These are phyloP conservation scores for Mionectes macconnelli DNA, from an alignment of 2,113 vertebrate genomes.

Conservation along the genomic window DNA sequence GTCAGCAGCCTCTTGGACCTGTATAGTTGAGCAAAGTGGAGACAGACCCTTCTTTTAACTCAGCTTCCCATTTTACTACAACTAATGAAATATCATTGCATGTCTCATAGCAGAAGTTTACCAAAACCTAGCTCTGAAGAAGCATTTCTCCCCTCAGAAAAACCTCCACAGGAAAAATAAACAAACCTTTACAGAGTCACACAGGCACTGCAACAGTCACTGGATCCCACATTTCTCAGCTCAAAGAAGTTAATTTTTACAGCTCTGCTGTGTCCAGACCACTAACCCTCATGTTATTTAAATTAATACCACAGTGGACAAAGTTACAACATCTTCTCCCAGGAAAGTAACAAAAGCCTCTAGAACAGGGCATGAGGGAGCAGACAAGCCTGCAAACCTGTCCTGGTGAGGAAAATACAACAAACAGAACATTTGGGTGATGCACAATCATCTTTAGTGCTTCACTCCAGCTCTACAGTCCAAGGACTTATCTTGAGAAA, in stretches of 20 bases:
- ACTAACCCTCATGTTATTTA: background rate
- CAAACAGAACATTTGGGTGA: background rate
- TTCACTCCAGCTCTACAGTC: background rate
- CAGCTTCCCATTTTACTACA: background rate
- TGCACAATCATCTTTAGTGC: background rate
- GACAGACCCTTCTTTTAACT: background rate
- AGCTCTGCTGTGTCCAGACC: background rate
- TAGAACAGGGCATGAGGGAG: background rate
- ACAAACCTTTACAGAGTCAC: background rate
- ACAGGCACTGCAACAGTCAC: background rate
- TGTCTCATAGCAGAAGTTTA: background rate
- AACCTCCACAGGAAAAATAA: background rate
- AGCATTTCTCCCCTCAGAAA: background rate
- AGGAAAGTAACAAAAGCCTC: background rate
- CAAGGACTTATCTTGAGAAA: background rate
- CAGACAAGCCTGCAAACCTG: background rate
- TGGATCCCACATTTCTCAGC: background rate
- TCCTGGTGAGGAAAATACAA: background rate
- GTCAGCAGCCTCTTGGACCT: background rate
- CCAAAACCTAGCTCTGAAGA: background rate
- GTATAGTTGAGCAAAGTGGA: background rate
- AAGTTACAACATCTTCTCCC: background rate
- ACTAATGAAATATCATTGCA: background rate
- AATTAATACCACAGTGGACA: background rate
- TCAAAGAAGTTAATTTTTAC: background rate